Base-by-base conservation (phyloP, 2,797 vertebrate species). In the Paramormyrops hopkinsi region DNA sequence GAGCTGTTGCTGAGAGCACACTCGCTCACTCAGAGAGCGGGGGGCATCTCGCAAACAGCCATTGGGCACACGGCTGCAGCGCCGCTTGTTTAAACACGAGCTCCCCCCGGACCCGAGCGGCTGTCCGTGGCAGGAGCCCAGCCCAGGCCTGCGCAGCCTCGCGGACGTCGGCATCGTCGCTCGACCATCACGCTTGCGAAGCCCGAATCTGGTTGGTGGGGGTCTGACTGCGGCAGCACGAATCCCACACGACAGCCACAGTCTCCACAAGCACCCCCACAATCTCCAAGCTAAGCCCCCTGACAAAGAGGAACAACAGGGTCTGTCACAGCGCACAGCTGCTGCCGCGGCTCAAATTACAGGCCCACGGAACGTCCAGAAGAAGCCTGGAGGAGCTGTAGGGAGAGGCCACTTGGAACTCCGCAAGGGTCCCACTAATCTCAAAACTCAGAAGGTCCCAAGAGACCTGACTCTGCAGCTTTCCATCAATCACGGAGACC, bases 281-380 rank as follows among this genome's bases (percentile, higher is more conserved):
- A 11, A 12, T 41, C 79, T 48, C 69, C 17, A 53, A 62, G 33
- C 22, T 62, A 86, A 65, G 25, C 25, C 88, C 89, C 90, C 53
- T 87, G 48, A 90, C 88, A 91, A 90, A 92, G 88, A 88, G 25
- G 41, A 92, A 91, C 90, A 91, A 90, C 90, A 90, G 90, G 88
- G 54, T 89, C 62, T 85, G 88, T 87, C 88, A 90, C 59, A 89
- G 90, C 53, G 4, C 89, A 90, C 91, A 92, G 92, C 92, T 92
- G 92, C 89, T 91, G 6, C 29, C 41, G 17, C 12, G 79, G 89
- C 84, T 92, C 92, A 76, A 69, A 88, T 92, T 91, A 91, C 92
- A 91, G 62, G 25, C 62, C 25, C 9, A 1, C 11, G 25, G 37
- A 37, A 41, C 17, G 17, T 37, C 9, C 29, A 76, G 33, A 76